Evolutionary conservation across 2,113 vertebrate genomes (phyloP), one percentile per base, ranked within the genome.

Genomic region (Stegostoma tigrinum): DNA sequence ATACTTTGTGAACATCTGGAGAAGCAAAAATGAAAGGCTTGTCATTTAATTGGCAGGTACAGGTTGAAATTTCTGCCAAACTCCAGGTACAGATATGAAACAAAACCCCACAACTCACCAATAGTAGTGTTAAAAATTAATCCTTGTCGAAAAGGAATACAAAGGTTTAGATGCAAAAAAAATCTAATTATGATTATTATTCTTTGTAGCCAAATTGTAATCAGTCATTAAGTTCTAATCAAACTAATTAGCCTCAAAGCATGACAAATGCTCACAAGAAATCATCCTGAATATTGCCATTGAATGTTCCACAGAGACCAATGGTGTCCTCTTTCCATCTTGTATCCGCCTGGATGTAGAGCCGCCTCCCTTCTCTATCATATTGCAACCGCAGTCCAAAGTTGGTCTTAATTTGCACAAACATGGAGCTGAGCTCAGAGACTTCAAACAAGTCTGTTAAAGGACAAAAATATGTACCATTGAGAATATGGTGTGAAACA

Each of bases 241-340:
- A 95, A 30, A 95, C 38, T 14, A 95, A 95, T 95, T 95, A 75
- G 38, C 67, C 67, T 72, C 93, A 70, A 95, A 48, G 67, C 68
- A 34, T 30, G 42, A 95, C 67, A 52, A 70, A 0, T 23, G 97
- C 98, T 96, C 98, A 99, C 99, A 99, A 97, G 97, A 99, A 99
- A 95, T 99, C 99, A 10, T 99, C 99, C 96, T 99, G 98, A 38
- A 97, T 98, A 97, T 99, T 99, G 96, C 98, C 99, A 66, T 99
- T 99, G 97, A 99, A 99, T 96, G 99, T 99, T 96, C 99, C 99
- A 45, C 99, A 99, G 89, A 99, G 98, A 30, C 99, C 99, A 96
- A 98, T 97, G 0, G 98, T 99, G 96, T 99, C 97, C 0, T 98
- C 98, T 96, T 98, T 98, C 99, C 99, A 99, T 34, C 96, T 97